phyloP scores from a whole-genome alignment of 92 coral and sea anemone species.

The Umimayanthus chanpuru region DNA sequence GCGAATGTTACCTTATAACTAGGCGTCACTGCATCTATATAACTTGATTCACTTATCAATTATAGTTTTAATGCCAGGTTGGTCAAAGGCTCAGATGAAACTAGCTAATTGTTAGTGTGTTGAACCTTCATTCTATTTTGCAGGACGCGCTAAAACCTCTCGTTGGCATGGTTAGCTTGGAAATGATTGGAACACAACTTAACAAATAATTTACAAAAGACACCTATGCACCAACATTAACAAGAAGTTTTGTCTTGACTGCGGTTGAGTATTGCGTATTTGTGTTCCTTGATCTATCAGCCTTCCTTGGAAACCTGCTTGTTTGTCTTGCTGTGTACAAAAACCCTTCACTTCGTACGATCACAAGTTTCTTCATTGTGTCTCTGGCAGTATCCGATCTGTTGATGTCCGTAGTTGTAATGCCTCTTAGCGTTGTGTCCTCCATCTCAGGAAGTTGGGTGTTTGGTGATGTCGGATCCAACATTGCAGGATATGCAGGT shows the following conservation, averaged over 20 bases:
- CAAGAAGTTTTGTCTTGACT: neutral
- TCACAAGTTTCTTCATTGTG: neutral
- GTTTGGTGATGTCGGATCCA: neutral
- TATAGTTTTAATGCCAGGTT: no score
- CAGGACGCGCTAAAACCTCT: neutral
- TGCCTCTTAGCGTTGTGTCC: constrained; percentile 1
- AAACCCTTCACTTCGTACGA: neutral
- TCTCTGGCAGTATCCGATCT: neutral
- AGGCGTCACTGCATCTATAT: no score
- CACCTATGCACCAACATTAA: neutral
- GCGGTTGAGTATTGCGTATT: neutral
- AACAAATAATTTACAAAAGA: neutral
- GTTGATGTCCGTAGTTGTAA: neutral
- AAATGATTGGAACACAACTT: neutral
- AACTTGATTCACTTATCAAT: no score
- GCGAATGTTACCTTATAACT: no score
- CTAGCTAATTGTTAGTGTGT: no score
- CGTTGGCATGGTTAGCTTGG: no score
- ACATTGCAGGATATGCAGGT: neutral
- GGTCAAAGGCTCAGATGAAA: no score
- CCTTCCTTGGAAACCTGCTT: constrained; percentile 12
- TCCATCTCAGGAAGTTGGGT: neutral
- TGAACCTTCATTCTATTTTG: neutral
- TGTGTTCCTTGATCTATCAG: neutral
- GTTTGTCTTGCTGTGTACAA: neutral